Base-by-base conservation (phyloP, 2,113 vertebrate species). In the Lasiurus borealis region DNA sequence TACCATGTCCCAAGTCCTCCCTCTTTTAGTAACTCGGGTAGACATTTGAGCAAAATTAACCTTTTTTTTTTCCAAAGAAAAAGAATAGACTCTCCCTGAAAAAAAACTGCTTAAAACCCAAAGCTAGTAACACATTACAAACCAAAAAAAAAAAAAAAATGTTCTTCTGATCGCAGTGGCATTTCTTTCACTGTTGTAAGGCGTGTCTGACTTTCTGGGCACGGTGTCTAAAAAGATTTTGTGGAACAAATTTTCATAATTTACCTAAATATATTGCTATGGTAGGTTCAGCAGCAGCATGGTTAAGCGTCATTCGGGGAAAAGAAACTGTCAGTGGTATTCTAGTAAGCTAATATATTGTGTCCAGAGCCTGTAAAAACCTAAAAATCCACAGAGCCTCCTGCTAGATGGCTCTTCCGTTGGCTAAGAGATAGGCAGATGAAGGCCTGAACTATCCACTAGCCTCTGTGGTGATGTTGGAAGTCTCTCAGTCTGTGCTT, bases 51-150 rank as follows among this genome's bases (percentile, higher is more conserved):
- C 85, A 62, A 85, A 82, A 82, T 50, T 14, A 81, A 54, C 77
- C 48, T 76, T 23, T 89, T 59, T 62, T 52, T 92, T 90, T 15
- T 52, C 90, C 71, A 64, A 94, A 90, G 59, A 85, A 11, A 66
- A 93, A 11, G 12, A 52, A 89, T 27, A 64, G 11, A 50, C 2
- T 87, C 88, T 6, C n/a, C 19, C 29, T 69, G 31, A 76, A 97
- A 40, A n/a, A n/a, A 84, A 91, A 76, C 7, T 77, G n/a, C 71
- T 57, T 21, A 48, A 84, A 91, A 36, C 7, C 1, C 50, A 34
- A 64, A 86, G 23, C 0, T 90, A 34, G 57, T 75, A 73, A 72
- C 29, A 72, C 77, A 69, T 81, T 75, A 86, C 91, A 85, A 85
- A 46, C 62, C 50, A 80, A 40, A 40, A 40, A 36, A n/a, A n/a